These are phyloP conservation scores for Tipula confusa DNA, from an alignment of 2,888 invertebrate genomes.

Conservation along the genomic window DNA sequence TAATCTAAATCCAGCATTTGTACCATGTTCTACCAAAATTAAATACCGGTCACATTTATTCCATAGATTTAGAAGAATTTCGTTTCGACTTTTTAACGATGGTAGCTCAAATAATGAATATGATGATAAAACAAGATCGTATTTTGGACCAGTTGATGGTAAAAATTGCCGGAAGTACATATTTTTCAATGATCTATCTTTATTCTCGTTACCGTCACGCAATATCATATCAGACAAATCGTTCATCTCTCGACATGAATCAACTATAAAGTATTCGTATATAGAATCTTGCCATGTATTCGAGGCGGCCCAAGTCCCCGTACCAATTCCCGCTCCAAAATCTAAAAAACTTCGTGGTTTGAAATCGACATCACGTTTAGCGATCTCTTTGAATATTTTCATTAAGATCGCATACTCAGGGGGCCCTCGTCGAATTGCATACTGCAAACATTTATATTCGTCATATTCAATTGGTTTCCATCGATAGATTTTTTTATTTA, in stretches of 20 bases:
- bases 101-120: conserved; percentile 78
- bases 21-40: conserved; percentile 80
- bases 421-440: conserved; percentile 66
- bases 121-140: conserved; percentile 76
- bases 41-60: conserved; percentile 77
- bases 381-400: conserved; percentile 71
- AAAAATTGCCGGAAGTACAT: conserved; percentile 77
- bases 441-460: conserved; percentile 59
- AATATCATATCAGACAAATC: conserved; percentile 71
- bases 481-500: conserved; percentile 61
- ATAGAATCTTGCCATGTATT: conserved; percentile 66
- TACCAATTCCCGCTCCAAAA: conserved; percentile 88
- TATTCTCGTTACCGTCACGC: conserved; percentile 60
- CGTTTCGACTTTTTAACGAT: conserved; percentile 59
- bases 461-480: conserved; percentile 74
- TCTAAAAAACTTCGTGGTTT: conserved; percentile 76
- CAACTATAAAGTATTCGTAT: conserved; percentile 81
- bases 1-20: conserved; percentile 72
- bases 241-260: conserved; percentile 75
- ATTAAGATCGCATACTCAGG: conserved; percentile 70
- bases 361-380: conserved; percentile 59
- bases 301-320: conserved; percentile 79
- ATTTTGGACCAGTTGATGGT: conserved; percentile 62
- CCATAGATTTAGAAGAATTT: conserved; percentile 75
- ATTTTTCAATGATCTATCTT: conserved; percentile 56